phyloP scores from a whole-genome alignment of 2,113 vertebrate species.

The Baryphthengus martii region DNA sequence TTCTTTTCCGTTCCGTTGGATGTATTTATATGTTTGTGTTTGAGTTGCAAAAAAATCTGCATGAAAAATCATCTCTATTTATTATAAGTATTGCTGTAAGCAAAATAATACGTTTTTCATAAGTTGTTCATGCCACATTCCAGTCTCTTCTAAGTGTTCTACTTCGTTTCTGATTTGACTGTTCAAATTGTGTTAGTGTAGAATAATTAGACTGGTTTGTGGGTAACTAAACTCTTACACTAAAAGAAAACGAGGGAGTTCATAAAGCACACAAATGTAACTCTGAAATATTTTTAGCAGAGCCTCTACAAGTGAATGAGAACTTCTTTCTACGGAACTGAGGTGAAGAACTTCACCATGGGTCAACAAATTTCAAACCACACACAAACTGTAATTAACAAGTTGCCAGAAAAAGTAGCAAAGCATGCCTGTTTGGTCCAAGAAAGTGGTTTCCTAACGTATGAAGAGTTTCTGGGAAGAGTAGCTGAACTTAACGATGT shows the following conservation, averaged over 20 bases:
- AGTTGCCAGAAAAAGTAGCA: constrained; percentile 93
- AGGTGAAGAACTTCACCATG: constrained; percentile 78
- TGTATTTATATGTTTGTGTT: not conserved
- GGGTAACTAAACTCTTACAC: not conserved
- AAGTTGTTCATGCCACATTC: not conserved
- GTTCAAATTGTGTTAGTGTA: not conserved
- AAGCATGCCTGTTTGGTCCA: constrained; percentile 89
- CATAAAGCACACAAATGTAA: not conserved
- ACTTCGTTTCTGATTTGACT: not conserved
- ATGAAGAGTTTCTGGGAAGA: constrained; percentile 96
- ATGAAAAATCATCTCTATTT: not conserved
- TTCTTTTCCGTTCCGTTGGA: not conserved
- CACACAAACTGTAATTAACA: constrained; percentile 84
- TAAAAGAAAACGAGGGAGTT: not conserved
- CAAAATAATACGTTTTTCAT: not conserved
- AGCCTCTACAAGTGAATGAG: constrained; percentile 73
- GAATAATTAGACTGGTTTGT: not conserved
- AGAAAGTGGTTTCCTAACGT: constrained; percentile 92
- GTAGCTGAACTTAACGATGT: constrained; percentile 95
- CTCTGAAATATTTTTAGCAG: constrained; percentile 69
- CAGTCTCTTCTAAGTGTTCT: not conserved
- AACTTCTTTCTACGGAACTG: constrained; percentile 48
- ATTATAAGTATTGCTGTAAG: not conserved
- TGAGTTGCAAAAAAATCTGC: not conserved
- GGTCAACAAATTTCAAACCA: constrained; percentile 94